phyloP scores from a whole-genome alignment of 2,113 vertebrate genomes.

The Macheiramphus alcinus region DNA sequence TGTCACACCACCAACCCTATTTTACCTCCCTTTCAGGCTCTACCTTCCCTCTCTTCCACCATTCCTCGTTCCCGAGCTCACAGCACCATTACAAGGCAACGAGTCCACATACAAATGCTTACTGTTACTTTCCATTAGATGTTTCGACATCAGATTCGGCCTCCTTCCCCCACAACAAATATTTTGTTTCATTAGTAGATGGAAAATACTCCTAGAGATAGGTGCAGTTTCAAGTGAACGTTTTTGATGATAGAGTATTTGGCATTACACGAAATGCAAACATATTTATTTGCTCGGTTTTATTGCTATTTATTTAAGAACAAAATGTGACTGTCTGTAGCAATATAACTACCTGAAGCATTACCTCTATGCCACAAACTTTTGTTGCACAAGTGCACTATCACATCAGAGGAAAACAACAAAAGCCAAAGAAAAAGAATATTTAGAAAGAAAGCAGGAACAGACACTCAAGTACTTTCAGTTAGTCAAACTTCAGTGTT shows the following conservation, averaged over 20 bases:
- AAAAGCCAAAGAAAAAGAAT: not conserved
- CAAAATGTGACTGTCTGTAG: not conserved
- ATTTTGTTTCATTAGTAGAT: not conserved
- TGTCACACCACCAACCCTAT: not conserved
- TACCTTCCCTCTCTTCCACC: not conserved
- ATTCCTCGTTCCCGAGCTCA: not conserved
- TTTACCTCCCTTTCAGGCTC: not conserved
- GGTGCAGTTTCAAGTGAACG: not conserved
- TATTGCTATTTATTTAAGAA: not conserved
- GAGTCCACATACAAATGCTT: not conserved
- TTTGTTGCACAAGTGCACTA: not conserved
- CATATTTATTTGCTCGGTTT: not conserved
- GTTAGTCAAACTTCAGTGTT: not conserved
- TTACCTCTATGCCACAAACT: not conserved
- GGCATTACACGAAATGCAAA: not conserved
- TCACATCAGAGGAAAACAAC: not conserved
- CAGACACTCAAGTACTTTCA: not conserved
- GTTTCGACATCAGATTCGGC: not conserved
- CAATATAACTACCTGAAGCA: not conserved
- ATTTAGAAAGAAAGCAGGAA: not conserved
- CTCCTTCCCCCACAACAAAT: not conserved
- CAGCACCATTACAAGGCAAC: not conserved
- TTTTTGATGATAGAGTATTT: not conserved
- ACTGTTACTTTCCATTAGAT: not conserved
- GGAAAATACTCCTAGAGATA: not conserved